phyloP scores from a whole-genome alignment of 1,140 invertebrate species.

The Monochamus saltuarius region DNA sequence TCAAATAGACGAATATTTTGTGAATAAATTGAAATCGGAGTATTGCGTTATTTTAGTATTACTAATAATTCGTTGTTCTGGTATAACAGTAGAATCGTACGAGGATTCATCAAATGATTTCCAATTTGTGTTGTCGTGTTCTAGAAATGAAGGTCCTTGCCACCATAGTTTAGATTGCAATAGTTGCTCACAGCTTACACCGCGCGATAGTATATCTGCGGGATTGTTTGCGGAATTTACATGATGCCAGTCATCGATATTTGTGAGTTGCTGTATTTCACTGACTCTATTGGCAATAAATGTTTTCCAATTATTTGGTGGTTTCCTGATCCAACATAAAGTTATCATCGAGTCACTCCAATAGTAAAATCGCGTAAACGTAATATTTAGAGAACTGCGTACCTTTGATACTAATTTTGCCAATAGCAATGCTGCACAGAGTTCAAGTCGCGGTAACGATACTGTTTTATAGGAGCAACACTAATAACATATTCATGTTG shows the following conservation, averaged over 20 bases:
- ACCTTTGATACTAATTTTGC: slow-evolving; percentile 22
- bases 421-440: slow-evolving; percentile 42
- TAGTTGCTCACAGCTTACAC: slow-evolving; percentile 28
- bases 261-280: slow-evolving; percentile 43
- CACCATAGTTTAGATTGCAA: slow-evolving; percentile 43
- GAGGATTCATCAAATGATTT: too few species aligned
- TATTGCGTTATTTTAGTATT: too few species aligned
- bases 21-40: not conserved
- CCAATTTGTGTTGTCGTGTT: not conserved
- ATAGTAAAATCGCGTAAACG: slow-evolving; percentile 22
- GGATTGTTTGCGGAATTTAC: slow-evolving; percentile 36
- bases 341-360: slow-evolving; percentile 50
- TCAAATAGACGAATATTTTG: slow-evolving; percentile 6
- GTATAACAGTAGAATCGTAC: too few species aligned
- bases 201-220: slow-evolving; percentile 39
- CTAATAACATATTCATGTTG: slow-evolving; percentile 43
- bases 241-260: slow-evolving; percentile 40
- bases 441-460: slow-evolving; percentile 40
- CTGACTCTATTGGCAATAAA: slow-evolving; percentile 48
- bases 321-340: slow-evolving; percentile 45
- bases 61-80: too few species aligned
- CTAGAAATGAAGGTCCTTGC: slow-evolving; percentile 35
- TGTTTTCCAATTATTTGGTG: slow-evolving; percentile 42
- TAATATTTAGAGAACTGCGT: too few species aligned
- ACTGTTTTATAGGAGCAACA: slow-evolving; percentile 43